Evolutionary conservation across 2,888 invertebrate genomes (phyloP).

Genomic region (Aproaerema taeniolella): DNA sequence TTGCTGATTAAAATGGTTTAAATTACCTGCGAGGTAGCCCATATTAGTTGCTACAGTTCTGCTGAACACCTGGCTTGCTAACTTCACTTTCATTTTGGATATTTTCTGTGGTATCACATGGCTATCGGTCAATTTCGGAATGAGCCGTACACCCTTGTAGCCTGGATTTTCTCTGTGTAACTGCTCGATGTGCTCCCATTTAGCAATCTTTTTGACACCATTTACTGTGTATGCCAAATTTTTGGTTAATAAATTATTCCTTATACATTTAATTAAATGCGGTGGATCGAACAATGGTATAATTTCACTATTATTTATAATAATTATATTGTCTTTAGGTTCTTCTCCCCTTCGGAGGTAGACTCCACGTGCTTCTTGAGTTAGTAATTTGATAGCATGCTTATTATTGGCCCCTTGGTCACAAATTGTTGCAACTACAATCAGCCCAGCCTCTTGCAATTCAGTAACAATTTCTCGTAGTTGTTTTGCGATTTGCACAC

Average conservation of each 20-base stretch:
- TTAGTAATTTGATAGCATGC: conserved; percentile 15
- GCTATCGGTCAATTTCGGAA: neutral
- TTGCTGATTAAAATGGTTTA: no score
- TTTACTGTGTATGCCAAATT: neutral
- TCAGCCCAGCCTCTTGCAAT: neutral
- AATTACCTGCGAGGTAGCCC: no score
- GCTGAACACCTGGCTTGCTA: no score
- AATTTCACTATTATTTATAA: no score
- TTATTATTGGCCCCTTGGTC: conserved; percentile 15
- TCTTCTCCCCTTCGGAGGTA: conserved; percentile 12
- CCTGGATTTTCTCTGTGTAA: neutral
- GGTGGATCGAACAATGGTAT: conserved; percentile 18
- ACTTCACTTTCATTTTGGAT: no score
- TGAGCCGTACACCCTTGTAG: neutral
- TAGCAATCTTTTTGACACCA: neutral
- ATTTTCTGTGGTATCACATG: neutral
- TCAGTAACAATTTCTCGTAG: neutral
- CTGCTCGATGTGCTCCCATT: neutral
- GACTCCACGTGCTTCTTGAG: conserved; percentile 16
- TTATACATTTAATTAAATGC: conserved; percentile 16
- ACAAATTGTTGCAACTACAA: no score
- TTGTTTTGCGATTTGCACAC: neutral
- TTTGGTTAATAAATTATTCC: no score
- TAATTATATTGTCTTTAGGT: conserved; percentile 6
- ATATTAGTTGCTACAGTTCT: no score